Conservation (phyloP, 2,888 invertebrate genomes). For the Erebia epiphron region DNA sequence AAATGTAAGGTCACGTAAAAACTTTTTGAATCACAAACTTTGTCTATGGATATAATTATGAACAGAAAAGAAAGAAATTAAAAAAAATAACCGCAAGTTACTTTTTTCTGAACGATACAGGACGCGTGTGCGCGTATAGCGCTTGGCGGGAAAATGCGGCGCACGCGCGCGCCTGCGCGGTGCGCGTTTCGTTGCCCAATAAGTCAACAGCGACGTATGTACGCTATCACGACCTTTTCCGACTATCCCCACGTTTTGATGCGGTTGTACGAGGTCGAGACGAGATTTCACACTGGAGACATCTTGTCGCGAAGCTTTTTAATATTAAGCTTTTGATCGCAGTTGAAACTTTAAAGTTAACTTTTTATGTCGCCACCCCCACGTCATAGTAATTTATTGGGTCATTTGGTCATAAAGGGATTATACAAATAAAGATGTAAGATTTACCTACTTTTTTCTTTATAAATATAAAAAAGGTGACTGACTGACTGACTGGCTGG, state of each 20-base stretch:
- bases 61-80: neutral
- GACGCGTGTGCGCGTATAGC: conserved; percentile 53
- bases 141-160: conserved; percentile 77
- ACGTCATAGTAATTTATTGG: too few species aligned
- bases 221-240: conserved; percentile 39
- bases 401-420: too few species aligned
- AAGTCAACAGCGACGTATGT: conserved; percentile 32
- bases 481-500: too few species aligned
- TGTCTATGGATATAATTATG: too few species aligned
- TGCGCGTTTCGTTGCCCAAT: conserved; percentile 72
- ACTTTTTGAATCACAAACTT: too few species aligned
- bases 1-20: too few species aligned
- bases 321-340: neutral
- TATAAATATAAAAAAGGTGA: too few species aligned
- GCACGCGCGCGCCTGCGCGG: conserved; percentile 66
- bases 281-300: neutral
- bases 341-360: neutral
- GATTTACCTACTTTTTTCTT: too few species aligned
- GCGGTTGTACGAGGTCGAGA: neutral
- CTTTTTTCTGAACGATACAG: conserved; percentile 41
- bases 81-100: neutral
- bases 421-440: too few species aligned
- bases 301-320: neutral
- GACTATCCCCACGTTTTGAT: conserved; percentile 39
- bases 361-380: too few species aligned